Evolutionary conservation across 2,113 vertebrate species (phyloP), one percentile per base, ranked within the genome.

Genomic region (Gambusia affinis): DNA sequence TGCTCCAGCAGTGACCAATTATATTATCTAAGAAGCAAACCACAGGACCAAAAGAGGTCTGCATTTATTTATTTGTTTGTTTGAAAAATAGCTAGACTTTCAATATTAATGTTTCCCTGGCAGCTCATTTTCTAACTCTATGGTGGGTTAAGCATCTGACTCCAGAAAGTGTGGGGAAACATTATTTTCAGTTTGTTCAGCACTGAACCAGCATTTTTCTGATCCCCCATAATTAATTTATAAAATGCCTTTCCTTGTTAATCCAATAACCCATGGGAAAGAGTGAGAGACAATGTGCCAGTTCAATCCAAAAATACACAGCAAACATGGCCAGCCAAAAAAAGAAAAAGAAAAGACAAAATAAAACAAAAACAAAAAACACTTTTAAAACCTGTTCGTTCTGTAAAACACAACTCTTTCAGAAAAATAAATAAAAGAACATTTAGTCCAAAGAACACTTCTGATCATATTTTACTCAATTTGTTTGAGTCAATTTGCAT

Each of bases 151-250:
- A 85, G 76, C 67, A 70, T 65, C 30, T 51, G 28, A 72, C 64
- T 24, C 29, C 35, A 67, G 39, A 83, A 77, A 81, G 4, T 24
- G 57, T 51, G 24, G 63, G 57, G 79, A 70, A 64, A 66, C 29
- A 39, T 15, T 61, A 31, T 71, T 78, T 78, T 73, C 69, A 64
- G 75, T 77, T 79, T 82, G 72, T 70, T 89, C 62, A 80, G 76
- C 72, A 85, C 51, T 74, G 74, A 83, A 78, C 65, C 78, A 84
- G 76, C 69, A 76, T 87, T 88, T 87, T 64, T 78, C 71, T 76
- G 66, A 69, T 69, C 74, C 60, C 39, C 47, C 19, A 75, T 77
- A 81, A 87, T 84, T 83, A 73, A 86, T 78, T 86, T 67, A 82
- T 82, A 42, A 80, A 80, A 37, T 75, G 67, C 72, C 76, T 87